These are phyloP conservation scores for Ceraclea dissimilis DNA, from an alignment of 2,888 invertebrate species.

Conservation along the genomic window DNA sequence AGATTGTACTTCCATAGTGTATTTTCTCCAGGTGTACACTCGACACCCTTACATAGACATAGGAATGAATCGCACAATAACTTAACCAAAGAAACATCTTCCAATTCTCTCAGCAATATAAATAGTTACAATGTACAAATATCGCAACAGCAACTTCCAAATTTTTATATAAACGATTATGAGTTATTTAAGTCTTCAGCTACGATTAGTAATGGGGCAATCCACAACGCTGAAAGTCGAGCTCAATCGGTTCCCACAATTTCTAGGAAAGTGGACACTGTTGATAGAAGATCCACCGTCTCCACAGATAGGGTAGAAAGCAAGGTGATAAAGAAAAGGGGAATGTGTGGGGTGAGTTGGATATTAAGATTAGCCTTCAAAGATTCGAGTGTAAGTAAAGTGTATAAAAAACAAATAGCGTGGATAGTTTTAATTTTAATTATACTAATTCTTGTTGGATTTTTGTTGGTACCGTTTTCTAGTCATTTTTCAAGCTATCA, in stretches of 20 bases:
- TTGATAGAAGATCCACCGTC: constrained; percentile 3
- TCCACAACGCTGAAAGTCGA: background rate
- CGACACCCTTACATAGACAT: constrained; percentile 20
- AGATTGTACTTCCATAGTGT: constrained; percentile 19
- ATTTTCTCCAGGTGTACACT: constrained; percentile 23
- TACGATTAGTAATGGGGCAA: background rate
- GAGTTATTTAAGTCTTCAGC: constrained; percentile 18
- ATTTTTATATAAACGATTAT: constrained; percentile 20
- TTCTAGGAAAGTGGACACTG: constrained; percentile 21
- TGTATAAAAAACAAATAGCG: constrained; percentile 42
- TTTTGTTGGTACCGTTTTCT: constrained; percentile 42
- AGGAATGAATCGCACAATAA: constrained; percentile 13
- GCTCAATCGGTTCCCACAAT: constrained; percentile 17
- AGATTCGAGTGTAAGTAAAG: constrained; percentile 41
- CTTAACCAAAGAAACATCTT: constrained; percentile 10
- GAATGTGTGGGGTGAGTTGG: constrained; percentile 43
- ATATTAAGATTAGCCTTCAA: constrained; percentile 41
- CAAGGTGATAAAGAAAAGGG: constrained; percentile 32
- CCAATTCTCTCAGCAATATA: constrained; percentile 10
- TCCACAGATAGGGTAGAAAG: constrained; percentile 12
- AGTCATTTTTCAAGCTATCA: constrained; percentile 31
- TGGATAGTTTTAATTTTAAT: constrained; percentile 47
- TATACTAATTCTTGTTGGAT: constrained; percentile 41
- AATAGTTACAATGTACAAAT: constrained; percentile 12
- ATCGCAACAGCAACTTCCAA: background rate